These are phyloP conservation scores for Dendrocincla tyrannina DNA, from an alignment of 2,797 vertebrate species.

Conservation along the genomic window DNA sequence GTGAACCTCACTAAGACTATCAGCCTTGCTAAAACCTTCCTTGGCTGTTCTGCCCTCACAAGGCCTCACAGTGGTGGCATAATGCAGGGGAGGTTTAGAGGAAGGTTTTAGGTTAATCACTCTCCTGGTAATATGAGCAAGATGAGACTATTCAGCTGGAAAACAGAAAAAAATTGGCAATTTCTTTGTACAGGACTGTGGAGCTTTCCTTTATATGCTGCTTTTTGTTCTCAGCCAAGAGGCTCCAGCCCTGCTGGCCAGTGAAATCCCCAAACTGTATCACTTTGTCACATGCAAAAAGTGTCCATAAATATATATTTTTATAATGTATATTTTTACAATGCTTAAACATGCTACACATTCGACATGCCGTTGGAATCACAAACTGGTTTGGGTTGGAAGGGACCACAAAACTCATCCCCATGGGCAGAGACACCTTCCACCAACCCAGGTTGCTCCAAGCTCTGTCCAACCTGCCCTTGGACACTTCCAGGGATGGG, in stretches of 20 bases:
- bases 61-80: not conserved
- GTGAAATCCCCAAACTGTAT: not conserved
- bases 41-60: not conserved
- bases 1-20: not conserved
- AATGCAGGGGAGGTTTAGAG: not conserved
- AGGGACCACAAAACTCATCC: not conserved
- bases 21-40: not conserved
- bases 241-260: not conserved
- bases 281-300: not conserved
- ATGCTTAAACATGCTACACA: not conserved
- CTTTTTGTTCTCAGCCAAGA: not conserved
- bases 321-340: not conserved
- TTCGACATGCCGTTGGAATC: not conserved
- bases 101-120: not conserved
- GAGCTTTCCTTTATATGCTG: not conserved
- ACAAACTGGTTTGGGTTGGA: not conserved
- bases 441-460: not conserved
- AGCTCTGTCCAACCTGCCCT: fast-evolving
- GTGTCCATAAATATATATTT: not conserved
- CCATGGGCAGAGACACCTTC: not conserved
- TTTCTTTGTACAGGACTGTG: not conserved
- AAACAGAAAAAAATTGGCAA: not conserved
- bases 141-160: not conserved
- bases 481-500: not conserved
- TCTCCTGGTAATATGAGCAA: not conserved